These are phyloP conservation scores for Eospalax fontanierii DNA, from an alignment of 2,797 vertebrate species.

Conservation along the genomic window DNA sequence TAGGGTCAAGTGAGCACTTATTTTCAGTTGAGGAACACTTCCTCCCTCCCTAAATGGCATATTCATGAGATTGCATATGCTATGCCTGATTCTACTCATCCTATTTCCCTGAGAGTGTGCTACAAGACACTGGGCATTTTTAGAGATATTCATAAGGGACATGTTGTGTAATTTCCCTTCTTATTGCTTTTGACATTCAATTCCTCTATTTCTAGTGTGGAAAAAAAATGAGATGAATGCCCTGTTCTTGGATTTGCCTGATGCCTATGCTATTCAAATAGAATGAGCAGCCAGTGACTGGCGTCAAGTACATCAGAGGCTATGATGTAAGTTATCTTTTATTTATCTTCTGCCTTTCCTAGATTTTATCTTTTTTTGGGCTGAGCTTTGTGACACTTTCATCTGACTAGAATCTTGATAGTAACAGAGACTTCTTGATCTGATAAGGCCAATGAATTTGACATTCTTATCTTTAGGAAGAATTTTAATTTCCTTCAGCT, in stretches of 20 bases:
- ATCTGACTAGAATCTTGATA: conserved; percentile 18
- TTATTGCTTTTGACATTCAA: conserved; percentile 54
- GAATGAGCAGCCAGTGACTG: conserved; percentile 2
- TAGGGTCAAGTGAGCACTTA: conserved; percentile 19
- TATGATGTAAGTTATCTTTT: conserved; percentile 44
- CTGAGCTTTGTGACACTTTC: not conserved
- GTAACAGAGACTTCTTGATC: not conserved
- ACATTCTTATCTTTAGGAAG: not conserved
- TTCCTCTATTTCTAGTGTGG: conserved; percentile 33
- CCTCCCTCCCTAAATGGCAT: conserved; percentile 1
- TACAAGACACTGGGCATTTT: conserved; percentile 41
- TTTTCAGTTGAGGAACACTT: conserved; percentile 28
- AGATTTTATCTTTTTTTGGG: not conserved
- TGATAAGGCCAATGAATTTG: not conserved
- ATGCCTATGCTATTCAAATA: not conserved
- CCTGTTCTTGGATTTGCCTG: not conserved
- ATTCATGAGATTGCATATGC: conserved; percentile 43
- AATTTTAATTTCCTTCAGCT: not conserved
- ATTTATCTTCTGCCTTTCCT: not conserved
- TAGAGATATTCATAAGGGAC: conserved; percentile 54
- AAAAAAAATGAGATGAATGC: conserved; percentile 14
- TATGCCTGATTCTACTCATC: conserved; percentile 22
- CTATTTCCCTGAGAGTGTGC: conserved; percentile 34
- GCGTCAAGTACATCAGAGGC: not conserved
- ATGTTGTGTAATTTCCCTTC: conserved; percentile 67